Percentiles rank a stretch among this genome's conserved stretches.
phyloP scores from a whole-genome alignment of 2,797 vertebrate species.

The Cyprinella venusta region DNA sequence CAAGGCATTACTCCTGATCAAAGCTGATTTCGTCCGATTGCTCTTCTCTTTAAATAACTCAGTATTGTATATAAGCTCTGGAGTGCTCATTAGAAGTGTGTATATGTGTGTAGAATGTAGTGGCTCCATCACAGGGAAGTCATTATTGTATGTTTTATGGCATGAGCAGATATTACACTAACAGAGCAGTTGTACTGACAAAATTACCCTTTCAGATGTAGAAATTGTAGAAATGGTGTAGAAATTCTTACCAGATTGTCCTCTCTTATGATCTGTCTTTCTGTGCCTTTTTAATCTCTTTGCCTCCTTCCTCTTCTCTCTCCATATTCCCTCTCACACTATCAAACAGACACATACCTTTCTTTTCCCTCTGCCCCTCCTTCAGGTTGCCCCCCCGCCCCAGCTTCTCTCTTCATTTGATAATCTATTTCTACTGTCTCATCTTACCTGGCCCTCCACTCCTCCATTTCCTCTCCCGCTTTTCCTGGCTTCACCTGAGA shows the following conservation, averaged over 20 bases:
- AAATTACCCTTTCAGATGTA: not conserved
- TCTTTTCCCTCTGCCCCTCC: conserved; percentile 43
- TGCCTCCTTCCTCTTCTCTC: conserved; percentile 49
- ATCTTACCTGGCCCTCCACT: conserved; percentile 41
- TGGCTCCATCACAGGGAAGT: conserved; percentile 36
- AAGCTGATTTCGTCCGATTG: conserved; percentile 20
- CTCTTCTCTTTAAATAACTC: conserved; percentile 29
- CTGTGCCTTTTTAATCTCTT: conserved; percentile 50
- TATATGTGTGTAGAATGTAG: conserved; percentile 22
- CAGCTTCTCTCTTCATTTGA: conserved; percentile 57
- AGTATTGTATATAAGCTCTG: conserved; percentile 34
- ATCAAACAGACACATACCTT: conserved; percentile 49
- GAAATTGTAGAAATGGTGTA: not conserved
- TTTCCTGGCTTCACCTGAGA: conserved; percentile 47
- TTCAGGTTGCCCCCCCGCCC: conserved; percentile 43
- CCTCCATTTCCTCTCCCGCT: conserved; percentile 33
- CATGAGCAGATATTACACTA: conserved; percentile 47
- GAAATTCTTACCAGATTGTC: conserved; percentile 65
- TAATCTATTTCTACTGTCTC: conserved; percentile 61
- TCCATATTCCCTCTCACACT: conserved; percentile 10
- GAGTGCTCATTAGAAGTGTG: conserved; percentile 42
- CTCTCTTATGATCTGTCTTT: conserved; percentile 55
- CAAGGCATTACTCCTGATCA: conserved; percentile 25
- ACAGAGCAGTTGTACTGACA: conserved; percentile 35
- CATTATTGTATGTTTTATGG: conserved; percentile 44